Conservation (phyloP, 1,140 invertebrate species). For the Trichonephila clavata region DNA sequence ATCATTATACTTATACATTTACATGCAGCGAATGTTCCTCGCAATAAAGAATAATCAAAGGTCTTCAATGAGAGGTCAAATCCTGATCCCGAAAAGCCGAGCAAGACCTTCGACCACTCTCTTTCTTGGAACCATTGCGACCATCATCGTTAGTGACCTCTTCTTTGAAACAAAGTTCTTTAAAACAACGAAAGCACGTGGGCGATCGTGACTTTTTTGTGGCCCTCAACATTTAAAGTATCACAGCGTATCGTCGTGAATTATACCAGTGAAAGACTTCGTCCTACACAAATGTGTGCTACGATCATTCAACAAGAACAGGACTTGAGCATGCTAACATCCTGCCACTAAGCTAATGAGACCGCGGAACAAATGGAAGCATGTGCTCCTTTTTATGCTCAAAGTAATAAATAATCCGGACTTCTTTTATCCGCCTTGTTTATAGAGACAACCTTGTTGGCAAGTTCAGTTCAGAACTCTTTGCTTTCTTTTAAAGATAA, state of each 20-base stretch:
- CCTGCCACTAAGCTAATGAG: constrained; percentile 9
- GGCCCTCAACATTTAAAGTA: constrained; percentile 3
- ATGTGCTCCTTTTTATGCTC: constrained; percentile 2
- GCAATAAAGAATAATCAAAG: too few species aligned
- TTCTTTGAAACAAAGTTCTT: neutral
- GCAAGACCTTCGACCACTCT: neutral
- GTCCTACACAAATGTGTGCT: constrained; percentile 21
- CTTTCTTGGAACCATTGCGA: neutral
- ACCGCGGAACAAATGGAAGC: constrained; percentile 21
- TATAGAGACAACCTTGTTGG: neutral
- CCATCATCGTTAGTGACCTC: neutral
- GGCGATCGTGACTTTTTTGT: constrained; percentile 32
- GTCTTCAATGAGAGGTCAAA: neutral
- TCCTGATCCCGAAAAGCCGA: neutral
- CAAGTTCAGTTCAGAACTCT: neutral
- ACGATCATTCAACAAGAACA: constrained; percentile 21
- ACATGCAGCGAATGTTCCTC: too few species aligned
- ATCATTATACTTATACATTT: too few species aligned
- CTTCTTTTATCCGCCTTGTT: constrained; percentile 12
- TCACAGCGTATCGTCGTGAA: constrained; percentile 29
- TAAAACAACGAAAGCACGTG: neutral
- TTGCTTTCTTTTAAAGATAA: neutral
- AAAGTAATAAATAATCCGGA: neutral
- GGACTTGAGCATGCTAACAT: constrained; percentile 25
- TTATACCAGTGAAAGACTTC: constrained; percentile 13